Evolutionary conservation across 2,888 invertebrate genomes (phyloP), one percentile per base, ranked within the genome.

Genomic region (Drosophila paramelanica): DNA sequence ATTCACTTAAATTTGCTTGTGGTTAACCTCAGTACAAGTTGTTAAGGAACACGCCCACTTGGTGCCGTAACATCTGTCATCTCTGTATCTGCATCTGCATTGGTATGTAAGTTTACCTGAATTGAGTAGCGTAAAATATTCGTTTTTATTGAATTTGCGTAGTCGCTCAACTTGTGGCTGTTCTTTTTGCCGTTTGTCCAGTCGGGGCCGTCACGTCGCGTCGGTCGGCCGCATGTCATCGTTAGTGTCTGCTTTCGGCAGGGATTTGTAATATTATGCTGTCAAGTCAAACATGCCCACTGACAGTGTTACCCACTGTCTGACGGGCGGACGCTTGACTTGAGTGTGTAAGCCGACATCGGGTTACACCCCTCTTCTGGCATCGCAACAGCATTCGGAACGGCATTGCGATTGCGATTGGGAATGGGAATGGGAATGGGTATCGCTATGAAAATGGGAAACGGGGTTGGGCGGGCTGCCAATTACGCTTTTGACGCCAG

Each of bases 241-340:
- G 86, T 84, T 87, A 80, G 85, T 88, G 88, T 84, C 82, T 84
- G 88, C 86, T 88, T 89, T 86, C 88, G 81, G 89, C 88, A 89
- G 89, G 89, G 89, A 89, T 89, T 89, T 89, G 88, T 85, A 89
- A 90, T 90, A 90, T 90, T 89, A 89, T 88, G 81, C 88, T 85
- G 87, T 90, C 90, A 89, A 79, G 88, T 82, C 85, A 73, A 88
- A 84, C 86, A 85, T 85, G 86, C 82, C 78, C 80, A 85, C 84
- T 88, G 89, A 90, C 88, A 86, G 88, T 78, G 88, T 78, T 78
- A 84, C 70, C 82, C 86, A 80, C 79, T 88, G 88, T 81, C 83
- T 68, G 75, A 55, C 75, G 80, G 82, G 55, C 71, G 77, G 74
- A 67, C 79, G 84, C 81, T 83, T 79, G 86, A 79, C 83, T 86